A percentile compares a stretch with the other conserved stretches of the same genome.
phyloP scores from a whole-genome alignment of 2,797 vertebrate genomes.

The Acipenser transmontanus region DNA sequence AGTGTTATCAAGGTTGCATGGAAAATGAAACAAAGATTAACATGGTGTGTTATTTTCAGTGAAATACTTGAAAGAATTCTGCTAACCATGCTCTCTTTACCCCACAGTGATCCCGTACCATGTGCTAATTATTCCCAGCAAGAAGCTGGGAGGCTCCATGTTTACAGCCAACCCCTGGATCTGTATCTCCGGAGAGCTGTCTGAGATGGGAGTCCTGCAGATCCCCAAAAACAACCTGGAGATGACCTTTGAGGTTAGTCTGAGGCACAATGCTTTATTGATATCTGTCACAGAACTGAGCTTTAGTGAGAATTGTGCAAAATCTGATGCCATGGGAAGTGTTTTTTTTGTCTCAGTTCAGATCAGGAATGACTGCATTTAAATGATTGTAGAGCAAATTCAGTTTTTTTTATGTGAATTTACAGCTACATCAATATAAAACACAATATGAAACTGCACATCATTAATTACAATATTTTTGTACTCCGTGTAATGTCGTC shows the following conservation, averaged over 20 bases:
- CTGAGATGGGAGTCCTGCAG: slow-evolving; percentile 91
- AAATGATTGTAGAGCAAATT: no score
- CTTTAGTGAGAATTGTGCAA: no score
- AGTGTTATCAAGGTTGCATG: slow-evolving; percentile 5
- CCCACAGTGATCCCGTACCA: slow-evolving; percentile 94
- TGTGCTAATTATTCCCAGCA: slow-evolving; percentile 88
- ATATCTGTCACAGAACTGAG: no score
- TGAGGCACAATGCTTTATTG: slow-evolving; percentile 5
- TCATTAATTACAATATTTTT: no score
- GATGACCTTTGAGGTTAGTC: slow-evolving; percentile 93
- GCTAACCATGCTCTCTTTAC: slow-evolving; percentile 23
- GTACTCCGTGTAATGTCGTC: not conserved
- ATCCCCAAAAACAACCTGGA: slow-evolving; percentile 89
- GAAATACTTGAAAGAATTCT: slow-evolving; percentile 4
- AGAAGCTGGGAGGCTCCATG: slow-evolving; percentile 96
- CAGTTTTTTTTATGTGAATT: no score
- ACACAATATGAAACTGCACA: no score
- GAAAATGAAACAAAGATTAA: slow-evolving; percentile 21
- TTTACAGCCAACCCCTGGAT: slow-evolving; percentile 98
- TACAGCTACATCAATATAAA: no score
- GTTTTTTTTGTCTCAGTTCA: no score
- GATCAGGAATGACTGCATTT: no score
- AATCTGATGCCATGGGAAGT: no score
- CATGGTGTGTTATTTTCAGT: not conserved
- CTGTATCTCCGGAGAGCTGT: slow-evolving; percentile 91